Base-by-base conservation (phyloP, 2,113 vertebrate genomes). In the Paedocypris sp. region DNA sequence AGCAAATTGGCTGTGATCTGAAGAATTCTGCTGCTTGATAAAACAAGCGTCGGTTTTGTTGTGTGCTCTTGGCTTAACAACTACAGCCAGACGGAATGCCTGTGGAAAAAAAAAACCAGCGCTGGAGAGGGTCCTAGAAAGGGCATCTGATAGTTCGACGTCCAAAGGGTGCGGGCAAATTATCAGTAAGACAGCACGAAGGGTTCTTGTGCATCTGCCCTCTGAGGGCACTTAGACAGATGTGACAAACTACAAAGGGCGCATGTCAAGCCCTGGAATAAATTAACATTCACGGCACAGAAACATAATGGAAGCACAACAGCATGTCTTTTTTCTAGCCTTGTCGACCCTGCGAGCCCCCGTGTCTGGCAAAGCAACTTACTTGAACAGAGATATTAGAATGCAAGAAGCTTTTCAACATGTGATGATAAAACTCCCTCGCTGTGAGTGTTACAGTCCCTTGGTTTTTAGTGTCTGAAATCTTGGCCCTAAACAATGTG, bases 191-290 rank as follows among this genome's bases (percentile, higher is more conserved):
- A 43, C 26, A 58, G 39, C 58, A 49, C 11, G 20, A 43, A 67
- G 50, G 54, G 60, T 52, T 26, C 19, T 51, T 58, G 46, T 58
- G 57, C 31, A 45, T 64, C 54, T 67, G 60, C 54, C 59, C 46
- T 60, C 26, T 3, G 42, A 63, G 42, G 54, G 42, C 49, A 65
- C 25, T 32, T 36, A 54, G 36, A 61, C 23, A 64, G 62, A 56
- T 36, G 46, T 45, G 46, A 16, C 38, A 56, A 51, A 68, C 58
- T 47, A 42, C 48, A 58, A 26, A 68, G 50, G 61, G 56, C 61
- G 54, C 64, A 50, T 43, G 47, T 46, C 41, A 50, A 67, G 57
- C 32, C 56, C 33, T 66, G 56, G 66, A 66, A 65, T 68, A 62
- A 72, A 72, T 72, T 62, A 66, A 51, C 62, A 41, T 45, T 23